Conservation (phyloP, 2,888 invertebrate species). For the Stramonita haemastoma region DNA sequence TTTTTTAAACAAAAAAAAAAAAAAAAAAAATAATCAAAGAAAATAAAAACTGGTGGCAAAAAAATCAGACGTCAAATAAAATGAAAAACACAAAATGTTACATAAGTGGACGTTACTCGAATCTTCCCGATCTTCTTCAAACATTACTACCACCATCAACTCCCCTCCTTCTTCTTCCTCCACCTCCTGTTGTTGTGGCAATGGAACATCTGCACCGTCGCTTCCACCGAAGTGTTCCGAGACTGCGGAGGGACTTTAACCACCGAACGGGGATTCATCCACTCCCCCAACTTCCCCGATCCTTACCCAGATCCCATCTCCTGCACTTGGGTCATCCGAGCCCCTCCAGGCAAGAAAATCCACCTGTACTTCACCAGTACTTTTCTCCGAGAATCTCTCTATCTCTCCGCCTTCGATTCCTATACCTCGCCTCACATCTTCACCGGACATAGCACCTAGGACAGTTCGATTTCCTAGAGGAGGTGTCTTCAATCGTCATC, state of each 20-base stretch:
- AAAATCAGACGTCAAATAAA: neutral
- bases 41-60: too few species aligned
- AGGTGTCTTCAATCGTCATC: conserved; percentile 72
- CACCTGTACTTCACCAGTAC: conserved; percentile 92
- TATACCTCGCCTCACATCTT: conserved; percentile 61
- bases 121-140: too few species aligned
- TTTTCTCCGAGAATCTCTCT: conserved; percentile 81
- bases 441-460: conserved; percentile 62
- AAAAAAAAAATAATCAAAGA: too few species aligned
- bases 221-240: conserved; percentile 36
- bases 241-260: conserved; percentile 63
- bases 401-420: conserved; percentile 68
- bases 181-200: neutral
- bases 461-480: conserved; percentile 62
- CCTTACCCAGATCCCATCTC: conserved; percentile 89
- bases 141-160: neutral
- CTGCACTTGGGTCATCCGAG: conserved; percentile 92
- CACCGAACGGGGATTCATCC: conserved; percentile 77
- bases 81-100: too few species aligned
- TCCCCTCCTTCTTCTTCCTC: neutral
- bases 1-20: too few species aligned
- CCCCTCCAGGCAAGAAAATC: conserved; percentile 82
- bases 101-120: too few species aligned
- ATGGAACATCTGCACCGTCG: too few species aligned
- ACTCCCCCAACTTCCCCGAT: conserved; percentile 90